phyloP scores from a whole-genome alignment of 2,113 vertebrate species.

The Melozone crissalis region DNA sequence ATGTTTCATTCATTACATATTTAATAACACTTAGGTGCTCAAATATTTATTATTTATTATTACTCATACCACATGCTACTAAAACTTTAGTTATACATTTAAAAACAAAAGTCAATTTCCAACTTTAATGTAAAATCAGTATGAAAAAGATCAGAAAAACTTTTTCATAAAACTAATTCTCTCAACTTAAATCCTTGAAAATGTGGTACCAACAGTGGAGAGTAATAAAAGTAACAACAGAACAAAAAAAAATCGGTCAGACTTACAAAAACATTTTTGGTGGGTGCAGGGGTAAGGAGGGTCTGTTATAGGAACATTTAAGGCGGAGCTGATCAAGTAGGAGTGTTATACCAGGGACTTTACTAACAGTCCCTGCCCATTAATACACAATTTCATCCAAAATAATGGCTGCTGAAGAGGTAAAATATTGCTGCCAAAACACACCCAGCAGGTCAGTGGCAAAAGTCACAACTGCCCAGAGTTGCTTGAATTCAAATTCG shows the following conservation, averaged over 20 bases:
- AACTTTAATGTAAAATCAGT: not conserved
- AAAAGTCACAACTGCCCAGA: not conserved
- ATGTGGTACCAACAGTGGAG: not conserved
- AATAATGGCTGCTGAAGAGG: not conserved
- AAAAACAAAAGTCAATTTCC: not conserved
- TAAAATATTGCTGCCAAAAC: not conserved
- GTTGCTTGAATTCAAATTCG: not conserved
- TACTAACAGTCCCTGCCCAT: not conserved
- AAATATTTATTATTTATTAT: not conserved
- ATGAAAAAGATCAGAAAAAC: not conserved
- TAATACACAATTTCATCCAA: not conserved
- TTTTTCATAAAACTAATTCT: not conserved
- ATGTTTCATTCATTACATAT: not conserved
- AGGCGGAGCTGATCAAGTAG: not conserved
- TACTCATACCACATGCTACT: not conserved
- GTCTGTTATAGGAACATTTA: accelerated
- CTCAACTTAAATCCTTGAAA: not conserved
- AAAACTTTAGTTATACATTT: not conserved
- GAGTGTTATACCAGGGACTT: not conserved
- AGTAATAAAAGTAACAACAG: too few species aligned
- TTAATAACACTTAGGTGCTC: not conserved
- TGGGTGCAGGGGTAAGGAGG: accelerated
- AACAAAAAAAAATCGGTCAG: not conserved
- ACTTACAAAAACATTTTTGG: not conserved
- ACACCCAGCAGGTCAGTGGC: not conserved